phyloP scores from a whole-genome alignment of 2,797 vertebrate species.

The Alcedo quadribrachys region DNA sequence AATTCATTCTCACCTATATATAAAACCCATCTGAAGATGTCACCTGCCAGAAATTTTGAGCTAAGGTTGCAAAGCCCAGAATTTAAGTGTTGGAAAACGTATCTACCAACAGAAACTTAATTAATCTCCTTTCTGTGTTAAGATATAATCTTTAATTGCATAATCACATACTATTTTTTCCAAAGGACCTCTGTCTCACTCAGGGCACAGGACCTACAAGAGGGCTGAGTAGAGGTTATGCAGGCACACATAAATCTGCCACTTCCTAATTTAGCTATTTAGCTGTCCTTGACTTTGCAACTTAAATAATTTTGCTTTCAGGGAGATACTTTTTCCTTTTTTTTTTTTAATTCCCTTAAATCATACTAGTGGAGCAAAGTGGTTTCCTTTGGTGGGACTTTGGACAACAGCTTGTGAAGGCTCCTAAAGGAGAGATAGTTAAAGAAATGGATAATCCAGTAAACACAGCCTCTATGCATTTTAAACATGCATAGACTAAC shows the following conservation, averaged over 20 bases:
- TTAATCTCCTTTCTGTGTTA: background rate
- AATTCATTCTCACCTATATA: background rate
- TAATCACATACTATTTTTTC: constrained; percentile 53
- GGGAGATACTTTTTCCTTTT: background rate
- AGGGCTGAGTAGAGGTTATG: constrained; percentile 44
- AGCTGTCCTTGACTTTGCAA: constrained; percentile 55
- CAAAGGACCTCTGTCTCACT: constrained; percentile 13
- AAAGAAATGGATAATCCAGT: constrained; percentile 32
- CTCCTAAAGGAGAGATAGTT: background rate
- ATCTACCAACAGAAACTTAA: background rate
- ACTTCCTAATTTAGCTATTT: constrained; percentile 61
- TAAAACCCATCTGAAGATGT: background rate
- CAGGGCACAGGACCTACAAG: constrained; percentile 44
- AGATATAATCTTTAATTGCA: constrained; percentile 29
- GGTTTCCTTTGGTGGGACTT: background rate
- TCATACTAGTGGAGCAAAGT: background rate
- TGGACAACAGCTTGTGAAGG: background rate
- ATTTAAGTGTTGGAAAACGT: background rate
- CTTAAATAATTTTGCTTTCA: constrained; percentile 42
- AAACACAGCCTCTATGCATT: background rate
- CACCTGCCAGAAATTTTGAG: background rate
- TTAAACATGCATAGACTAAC: constrained; percentile 56
- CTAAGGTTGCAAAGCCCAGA: background rate
- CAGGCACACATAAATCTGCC: constrained; percentile 56
- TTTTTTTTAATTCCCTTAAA: background rate